Evolutionary conservation across 2,797 vertebrate genomes (phyloP).

Genomic region (Acipenser oxyrinchus): DNA sequence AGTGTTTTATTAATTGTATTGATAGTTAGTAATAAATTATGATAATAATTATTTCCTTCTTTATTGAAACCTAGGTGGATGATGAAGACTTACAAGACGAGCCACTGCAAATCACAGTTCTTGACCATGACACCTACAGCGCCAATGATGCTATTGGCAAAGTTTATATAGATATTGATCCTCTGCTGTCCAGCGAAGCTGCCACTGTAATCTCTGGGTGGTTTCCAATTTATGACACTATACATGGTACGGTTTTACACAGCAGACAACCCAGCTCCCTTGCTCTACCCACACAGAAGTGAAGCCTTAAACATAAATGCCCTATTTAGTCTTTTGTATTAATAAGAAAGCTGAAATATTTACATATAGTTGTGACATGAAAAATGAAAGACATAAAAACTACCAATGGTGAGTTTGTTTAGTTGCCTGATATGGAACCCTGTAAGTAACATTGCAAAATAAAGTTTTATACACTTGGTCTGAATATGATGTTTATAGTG

Average conservation of each 20-base stretch:
- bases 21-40: too few relatives aligned
- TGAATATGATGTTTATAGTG: too few relatives aligned
- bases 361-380: too few relatives aligned
- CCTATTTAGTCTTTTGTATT: too few relatives aligned
- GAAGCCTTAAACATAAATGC: too few relatives aligned
- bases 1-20: too few relatives aligned
- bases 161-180: constrained; percentile 97
- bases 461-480: neutral
- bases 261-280: too few relatives aligned
- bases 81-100: constrained; percentile 97
- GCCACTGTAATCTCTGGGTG: constrained; percentile 95
- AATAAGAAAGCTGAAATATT: too few relatives aligned
- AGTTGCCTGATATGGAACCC: neutral
- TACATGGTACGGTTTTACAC: constrained; percentile 68
- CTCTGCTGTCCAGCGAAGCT: constrained; percentile 85
- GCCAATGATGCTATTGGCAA: constrained; percentile 98
- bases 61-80: constrained; percentile 69
- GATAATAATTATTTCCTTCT: neutral
- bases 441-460: neutral
- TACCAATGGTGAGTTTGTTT: too few relatives aligned
- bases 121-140: constrained; percentile 96
- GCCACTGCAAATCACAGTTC: constrained; percentile 91
- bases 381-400: too few relatives aligned
- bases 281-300: too few relatives aligned
- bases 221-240: constrained; percentile 98